These are phyloP conservation scores for Silurus meridionalis DNA, from an alignment of 2,113 vertebrate species.

Conservation along the genomic window DNA sequence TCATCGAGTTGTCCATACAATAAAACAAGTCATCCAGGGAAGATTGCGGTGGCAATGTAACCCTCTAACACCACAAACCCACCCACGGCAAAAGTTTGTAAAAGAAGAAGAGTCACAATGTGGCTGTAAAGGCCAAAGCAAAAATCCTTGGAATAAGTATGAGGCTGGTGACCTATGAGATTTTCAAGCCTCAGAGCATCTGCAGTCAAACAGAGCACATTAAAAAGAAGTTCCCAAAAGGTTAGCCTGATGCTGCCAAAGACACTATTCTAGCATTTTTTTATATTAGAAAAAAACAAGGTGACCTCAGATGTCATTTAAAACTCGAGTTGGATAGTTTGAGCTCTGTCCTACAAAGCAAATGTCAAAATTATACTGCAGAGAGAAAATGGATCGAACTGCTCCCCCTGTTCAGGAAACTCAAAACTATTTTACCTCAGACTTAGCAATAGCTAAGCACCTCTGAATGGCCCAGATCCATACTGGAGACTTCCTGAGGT, in stretches of 20 bases:
- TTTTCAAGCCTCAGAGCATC: slow-evolving; percentile 59
- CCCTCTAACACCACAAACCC: neutral
- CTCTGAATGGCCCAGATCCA: neutral
- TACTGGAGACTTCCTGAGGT: neutral
- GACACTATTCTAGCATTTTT: slow-evolving; percentile 14
- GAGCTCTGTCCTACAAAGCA: neutral
- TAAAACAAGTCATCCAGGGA: neutral
- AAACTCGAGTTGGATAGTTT: neutral
- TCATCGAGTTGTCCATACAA: neutral
- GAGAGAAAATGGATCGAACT: neutral
- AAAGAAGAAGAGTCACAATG: slow-evolving; percentile 33
- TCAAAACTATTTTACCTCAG: neutral
- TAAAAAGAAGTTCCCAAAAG: slow-evolving; percentile 47
- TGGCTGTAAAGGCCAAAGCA: slow-evolving; percentile 61
- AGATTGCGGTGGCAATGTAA: neutral
- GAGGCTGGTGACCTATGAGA: slow-evolving; percentile 61
- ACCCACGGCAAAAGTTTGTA: neutral
- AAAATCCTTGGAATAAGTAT: slow-evolving; percentile 61
- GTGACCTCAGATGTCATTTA: slow-evolving; percentile 2
- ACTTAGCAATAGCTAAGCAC: neutral
- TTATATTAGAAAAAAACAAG: neutral
- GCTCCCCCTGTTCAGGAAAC: neutral
- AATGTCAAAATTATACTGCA: neutral
- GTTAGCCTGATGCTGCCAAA: slow-evolving; percentile 4
- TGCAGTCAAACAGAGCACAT: slow-evolving; percentile 41